Conservation (phyloP, 2,113 vertebrate genomes). For the Larimichthys crocea region DNA sequence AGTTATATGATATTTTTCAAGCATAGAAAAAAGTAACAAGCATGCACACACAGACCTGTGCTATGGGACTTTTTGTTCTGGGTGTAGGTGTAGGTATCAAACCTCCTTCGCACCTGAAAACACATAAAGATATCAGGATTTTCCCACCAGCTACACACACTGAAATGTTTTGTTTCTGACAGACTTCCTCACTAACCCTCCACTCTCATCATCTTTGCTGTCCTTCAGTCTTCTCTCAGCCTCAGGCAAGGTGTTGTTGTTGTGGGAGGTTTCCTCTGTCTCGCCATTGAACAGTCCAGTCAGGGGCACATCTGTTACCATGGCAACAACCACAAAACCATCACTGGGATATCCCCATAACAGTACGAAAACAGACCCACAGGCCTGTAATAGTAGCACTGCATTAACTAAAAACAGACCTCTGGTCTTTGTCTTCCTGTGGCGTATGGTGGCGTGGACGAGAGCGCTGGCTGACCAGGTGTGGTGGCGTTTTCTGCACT, state of each 20-base stretch:
- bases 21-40: neutral
- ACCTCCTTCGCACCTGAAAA: conserved; percentile 56
- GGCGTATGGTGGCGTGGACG: conserved; percentile 90
- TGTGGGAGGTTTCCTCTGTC: conserved; percentile 18
- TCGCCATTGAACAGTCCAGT: conserved; percentile 69
- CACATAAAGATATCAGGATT: conserved; percentile 18
- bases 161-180: neutral
- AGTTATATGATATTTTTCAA: conserved; percentile 12
- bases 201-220: conserved; percentile 32
- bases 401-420: conserved; percentile 78
- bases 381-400: neutral
- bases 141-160: neutral
- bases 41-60: conserved; percentile 56
- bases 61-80: conserved; percentile 31
- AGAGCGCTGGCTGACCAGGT: conserved; percentile 85
- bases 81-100: conserved; percentile 28
- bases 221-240: conserved; percentile 36
- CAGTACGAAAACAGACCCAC: neutral
- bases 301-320: conserved; percentile 70
- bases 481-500: conserved; percentile 85
- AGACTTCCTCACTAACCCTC: conserved; percentile 32
- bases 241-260: conserved; percentile 27
- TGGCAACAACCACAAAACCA: conserved; percentile 49
- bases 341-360: conserved; percentile 45
- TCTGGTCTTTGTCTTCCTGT: conserved; percentile 83